A percentile compares a stretch with the other conserved stretches of the same genome.
Conservation (phyloP, 1,140 invertebrate genomes). For the Holcopasites calliopsidis region DNA sequence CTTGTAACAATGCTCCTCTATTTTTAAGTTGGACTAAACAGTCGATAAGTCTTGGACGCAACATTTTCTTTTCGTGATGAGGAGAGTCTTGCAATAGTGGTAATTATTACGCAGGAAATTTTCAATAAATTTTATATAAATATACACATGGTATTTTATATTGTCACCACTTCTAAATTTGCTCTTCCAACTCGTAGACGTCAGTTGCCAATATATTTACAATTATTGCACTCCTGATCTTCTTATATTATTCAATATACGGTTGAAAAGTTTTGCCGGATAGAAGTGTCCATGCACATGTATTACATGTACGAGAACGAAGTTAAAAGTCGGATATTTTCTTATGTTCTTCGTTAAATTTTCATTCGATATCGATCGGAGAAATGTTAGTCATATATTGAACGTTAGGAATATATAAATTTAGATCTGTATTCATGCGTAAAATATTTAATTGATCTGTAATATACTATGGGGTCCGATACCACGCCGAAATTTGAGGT, state of each 20-base stretch:
- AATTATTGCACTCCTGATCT: neutral
- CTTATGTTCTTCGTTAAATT: neutral
- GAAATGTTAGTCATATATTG: neutral
- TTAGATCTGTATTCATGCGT: neutral
- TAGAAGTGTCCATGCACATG: neutral
- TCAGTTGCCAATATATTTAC: neutral
- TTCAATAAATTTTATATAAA: neutral
- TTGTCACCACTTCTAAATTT: neutral
- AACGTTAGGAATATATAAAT: neutral
- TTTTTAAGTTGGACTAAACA: neutral
- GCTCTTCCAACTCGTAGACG: neutral
- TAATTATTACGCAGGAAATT: neutral
- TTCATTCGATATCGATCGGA: neutral
- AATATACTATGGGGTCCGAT: slow-evolving; percentile 21
- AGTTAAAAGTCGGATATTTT: slow-evolving; percentile 3
- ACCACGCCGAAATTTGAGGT: slow-evolving; percentile 34
- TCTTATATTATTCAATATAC: neutral
- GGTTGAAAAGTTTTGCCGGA: neutral
- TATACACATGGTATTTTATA: neutral
- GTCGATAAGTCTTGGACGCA: too few relatives aligned
- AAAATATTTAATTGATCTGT: neutral
- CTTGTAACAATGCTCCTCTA: neutral
- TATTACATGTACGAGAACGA: neutral
- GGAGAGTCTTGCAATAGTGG: too few relatives aligned
- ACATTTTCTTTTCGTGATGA: too few relatives aligned